A percentile compares a stretch with the other conserved stretches of the same genome.
These are phyloP conservation scores for Drosophila takahashii DNA, from an alignment of 1,140 invertebrate species.

Conservation along the genomic window DNA sequence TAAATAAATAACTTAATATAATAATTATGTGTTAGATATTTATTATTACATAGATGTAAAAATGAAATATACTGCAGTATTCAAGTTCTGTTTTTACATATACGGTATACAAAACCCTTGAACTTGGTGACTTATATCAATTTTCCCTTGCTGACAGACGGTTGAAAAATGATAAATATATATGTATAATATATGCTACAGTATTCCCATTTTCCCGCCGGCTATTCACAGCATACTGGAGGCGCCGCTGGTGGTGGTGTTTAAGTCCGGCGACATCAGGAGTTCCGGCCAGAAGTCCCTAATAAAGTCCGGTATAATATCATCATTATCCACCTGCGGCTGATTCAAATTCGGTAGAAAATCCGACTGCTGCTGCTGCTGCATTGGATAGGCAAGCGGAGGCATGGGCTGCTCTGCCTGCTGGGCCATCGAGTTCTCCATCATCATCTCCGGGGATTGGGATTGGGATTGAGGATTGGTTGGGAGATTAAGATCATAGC, in stretches of 20 bases:
- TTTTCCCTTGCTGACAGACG: not conserved
- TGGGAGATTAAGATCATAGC: not conserved
- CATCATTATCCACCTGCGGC: not conserved
- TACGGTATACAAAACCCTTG: not conserved
- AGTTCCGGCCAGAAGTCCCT: not conserved
- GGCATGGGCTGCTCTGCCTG: not conserved
- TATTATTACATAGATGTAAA: slow-evolving; percentile 2
- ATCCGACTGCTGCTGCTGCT: not conserved
- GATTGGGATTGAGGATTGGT: not conserved
- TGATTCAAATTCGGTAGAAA: not conserved
- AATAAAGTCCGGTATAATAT: too few relatives aligned
- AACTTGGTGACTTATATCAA: not conserved
- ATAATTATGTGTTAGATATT: not conserved
- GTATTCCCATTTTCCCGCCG: not conserved
- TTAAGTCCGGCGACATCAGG: not conserved
- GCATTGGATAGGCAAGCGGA: not conserved
- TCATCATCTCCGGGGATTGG: too few relatives aligned
- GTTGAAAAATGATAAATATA: not conserved
- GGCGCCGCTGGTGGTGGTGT: not conserved
- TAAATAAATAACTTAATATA: too few relatives aligned
- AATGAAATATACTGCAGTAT: not conserved
- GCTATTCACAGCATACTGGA: too few relatives aligned
- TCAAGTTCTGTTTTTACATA: not conserved
- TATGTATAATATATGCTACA: not conserved
- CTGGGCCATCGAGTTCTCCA: not conserved